Conservation (phyloP, 2,113 vertebrate species). For the Holacanthus passer region DNA sequence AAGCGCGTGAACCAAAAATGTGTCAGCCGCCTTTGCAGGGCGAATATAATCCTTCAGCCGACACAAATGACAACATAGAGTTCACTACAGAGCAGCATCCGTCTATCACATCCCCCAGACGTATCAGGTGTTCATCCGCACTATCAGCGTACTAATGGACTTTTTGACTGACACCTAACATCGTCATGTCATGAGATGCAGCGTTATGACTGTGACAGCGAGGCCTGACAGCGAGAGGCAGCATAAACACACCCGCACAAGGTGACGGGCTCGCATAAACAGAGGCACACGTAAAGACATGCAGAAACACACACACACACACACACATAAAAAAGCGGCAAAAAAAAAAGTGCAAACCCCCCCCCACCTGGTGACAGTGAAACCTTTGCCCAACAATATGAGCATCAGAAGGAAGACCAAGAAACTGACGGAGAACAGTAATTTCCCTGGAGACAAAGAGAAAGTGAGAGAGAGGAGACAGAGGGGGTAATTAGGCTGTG, state of each 20-base stretch:
- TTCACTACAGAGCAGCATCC: constrained; percentile 8
- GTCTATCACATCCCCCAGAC: not conserved
- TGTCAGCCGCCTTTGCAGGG: constrained; percentile 3
- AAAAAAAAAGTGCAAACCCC: constrained; percentile 13
- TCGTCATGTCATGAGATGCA: constrained; percentile 26
- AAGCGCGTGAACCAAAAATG: constrained; percentile 3
- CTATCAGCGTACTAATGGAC: constrained; percentile 18
- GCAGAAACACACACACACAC: constrained; percentile 1
- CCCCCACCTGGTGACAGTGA: constrained; percentile 91
- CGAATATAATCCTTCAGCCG: constrained; percentile 6
- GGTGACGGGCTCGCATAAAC: constrained; percentile 22
- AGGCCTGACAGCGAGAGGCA: constrained; percentile 32
- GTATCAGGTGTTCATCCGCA: constrained; percentile 30
- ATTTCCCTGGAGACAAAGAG: constrained; percentile 87
- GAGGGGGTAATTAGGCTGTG: constrained; percentile 76
- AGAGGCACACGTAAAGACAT: constrained; percentile 12
- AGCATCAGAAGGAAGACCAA: constrained; percentile 94
- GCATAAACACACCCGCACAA: constrained; percentile 25
- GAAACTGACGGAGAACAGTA: constrained; percentile 94
- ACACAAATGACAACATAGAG: not conserved
- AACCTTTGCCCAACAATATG: constrained; percentile 94
- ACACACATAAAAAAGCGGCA: constrained; percentile 7
- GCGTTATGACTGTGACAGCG: constrained; percentile 37
- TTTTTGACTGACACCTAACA: constrained; percentile 52
- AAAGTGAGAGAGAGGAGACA: constrained; percentile 57